phyloP scores from a whole-genome alignment of 2,888 invertebrate species.

The Xylota sylvarum region DNA sequence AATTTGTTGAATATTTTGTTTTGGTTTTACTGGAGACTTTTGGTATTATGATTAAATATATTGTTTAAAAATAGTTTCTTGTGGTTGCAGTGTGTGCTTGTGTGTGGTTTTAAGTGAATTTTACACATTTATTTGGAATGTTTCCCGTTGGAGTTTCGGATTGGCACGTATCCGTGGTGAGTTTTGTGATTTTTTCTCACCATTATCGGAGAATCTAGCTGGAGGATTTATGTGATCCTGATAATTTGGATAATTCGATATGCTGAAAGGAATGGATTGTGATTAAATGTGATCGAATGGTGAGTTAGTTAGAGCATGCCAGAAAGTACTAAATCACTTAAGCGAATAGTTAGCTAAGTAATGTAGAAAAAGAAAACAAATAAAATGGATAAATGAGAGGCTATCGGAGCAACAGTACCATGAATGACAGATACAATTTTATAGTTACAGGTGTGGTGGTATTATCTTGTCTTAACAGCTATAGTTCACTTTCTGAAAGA shows the following conservation, averaged over 20 bases:
- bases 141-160: constrained; percentile 88
- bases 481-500: constrained; percentile 65
- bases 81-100: constrained; percentile 62
- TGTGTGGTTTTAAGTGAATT: constrained; percentile 36
- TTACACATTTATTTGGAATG: constrained; percentile 93
- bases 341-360: constrained; percentile 20
- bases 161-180: constrained; percentile 85
- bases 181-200: constrained; percentile 84
- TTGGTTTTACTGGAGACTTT: constrained; percentile 62
- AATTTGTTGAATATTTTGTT: constrained; percentile 32
- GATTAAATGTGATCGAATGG: constrained; percentile 19
- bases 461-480: constrained; percentile 61
- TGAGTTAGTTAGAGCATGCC: neutral
- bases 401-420: constrained; percentile 60
- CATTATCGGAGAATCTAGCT: constrained; percentile 92
- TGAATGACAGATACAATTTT: constrained; percentile 35
- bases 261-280: constrained; percentile 85
- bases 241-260: constrained; percentile 92
- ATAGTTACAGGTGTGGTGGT: constrained; percentile 53
- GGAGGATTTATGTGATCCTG: constrained; percentile 94
- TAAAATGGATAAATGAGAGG: constrained; percentile 33
- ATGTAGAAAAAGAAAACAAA: neutral
- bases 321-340: neutral
- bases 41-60: constrained; percentile 74
- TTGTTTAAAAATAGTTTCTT: constrained; percentile 76